Conservation (phyloP, 1,140 invertebrate species). For the Tribolium castaneum region DNA sequence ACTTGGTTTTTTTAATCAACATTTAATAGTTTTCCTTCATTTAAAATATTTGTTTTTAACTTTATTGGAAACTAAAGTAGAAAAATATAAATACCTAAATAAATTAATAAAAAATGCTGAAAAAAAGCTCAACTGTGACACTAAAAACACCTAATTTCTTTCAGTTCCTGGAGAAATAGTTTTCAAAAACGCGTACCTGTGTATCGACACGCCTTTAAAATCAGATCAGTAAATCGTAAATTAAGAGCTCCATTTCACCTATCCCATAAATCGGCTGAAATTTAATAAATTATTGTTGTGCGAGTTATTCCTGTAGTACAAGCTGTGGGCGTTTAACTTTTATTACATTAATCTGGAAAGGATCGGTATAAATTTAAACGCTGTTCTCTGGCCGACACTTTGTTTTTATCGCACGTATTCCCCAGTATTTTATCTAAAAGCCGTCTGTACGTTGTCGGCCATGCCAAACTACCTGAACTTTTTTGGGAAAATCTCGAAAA, state of each 20-base stretch:
- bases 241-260: conserved; percentile 22
- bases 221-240: not conserved
- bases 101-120: too few relatives aligned
- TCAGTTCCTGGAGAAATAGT: too few relatives aligned
- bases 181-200: too few relatives aligned
- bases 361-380: conserved; percentile 31
- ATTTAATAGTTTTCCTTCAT: too few relatives aligned
- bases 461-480: conserved; percentile 6
- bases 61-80: too few relatives aligned
- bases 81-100: too few relatives aligned
- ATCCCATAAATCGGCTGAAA: conserved; percentile 20
- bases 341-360: conserved; percentile 36
- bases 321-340: conserved; percentile 24
- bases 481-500: conserved; percentile 29
- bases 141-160: too few relatives aligned
- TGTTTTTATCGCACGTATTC: conserved; percentile 41
- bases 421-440: conserved; percentile 32
- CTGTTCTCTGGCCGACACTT: conserved; percentile 35
- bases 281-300: conserved; percentile 26
- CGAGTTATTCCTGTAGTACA: conserved; percentile 7
- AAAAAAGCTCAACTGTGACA: too few relatives aligned
- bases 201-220: too few relatives aligned
- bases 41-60: too few relatives aligned
- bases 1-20: too few relatives aligned
- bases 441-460: conserved; percentile 26